Percentiles rank a stretch among this genome's conserved stretches.
Evolutionary conservation across 1,140 invertebrate genomes (phyloP).

Genomic region (Teleogryllus occipitalis): DNA sequence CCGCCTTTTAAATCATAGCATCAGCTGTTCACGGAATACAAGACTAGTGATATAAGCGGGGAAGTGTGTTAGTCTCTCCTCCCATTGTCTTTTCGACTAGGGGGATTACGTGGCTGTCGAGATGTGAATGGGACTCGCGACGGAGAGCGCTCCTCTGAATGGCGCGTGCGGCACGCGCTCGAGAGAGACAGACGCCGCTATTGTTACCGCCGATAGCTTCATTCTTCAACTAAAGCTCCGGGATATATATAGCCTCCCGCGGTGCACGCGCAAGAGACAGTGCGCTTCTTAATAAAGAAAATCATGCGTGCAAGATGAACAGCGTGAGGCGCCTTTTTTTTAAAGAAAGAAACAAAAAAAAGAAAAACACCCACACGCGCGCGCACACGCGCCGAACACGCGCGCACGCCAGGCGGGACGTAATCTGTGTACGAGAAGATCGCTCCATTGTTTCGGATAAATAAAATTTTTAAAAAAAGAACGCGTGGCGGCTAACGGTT

Average conservation of each 20-base stretch:
- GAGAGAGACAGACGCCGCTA: neutral
- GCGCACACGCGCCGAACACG: neutral
- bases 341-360: no score
- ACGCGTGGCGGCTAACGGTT: neutral
- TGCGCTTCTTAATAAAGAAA: neutral
- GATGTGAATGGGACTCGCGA: neutral
- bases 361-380: no score
- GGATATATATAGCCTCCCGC: no score
- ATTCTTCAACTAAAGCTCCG: neutral
- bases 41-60: neutral
- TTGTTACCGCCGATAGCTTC: neutral
- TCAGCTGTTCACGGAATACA: neutral
- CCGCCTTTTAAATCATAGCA: neutral
- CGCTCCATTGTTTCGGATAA: neutral
- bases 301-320: neutral
- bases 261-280: no score
- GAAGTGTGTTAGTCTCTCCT: neutral
- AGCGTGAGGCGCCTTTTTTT: neutral
- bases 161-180: no score
- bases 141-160: neutral
- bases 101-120: neutral
- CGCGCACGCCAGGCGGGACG: neutral
- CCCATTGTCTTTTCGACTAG: neutral
- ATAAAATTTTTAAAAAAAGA: neutral
- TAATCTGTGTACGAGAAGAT: neutral